Base-by-base conservation (phyloP, 2,888 invertebrate species). In the Pecten maximus region DNA sequence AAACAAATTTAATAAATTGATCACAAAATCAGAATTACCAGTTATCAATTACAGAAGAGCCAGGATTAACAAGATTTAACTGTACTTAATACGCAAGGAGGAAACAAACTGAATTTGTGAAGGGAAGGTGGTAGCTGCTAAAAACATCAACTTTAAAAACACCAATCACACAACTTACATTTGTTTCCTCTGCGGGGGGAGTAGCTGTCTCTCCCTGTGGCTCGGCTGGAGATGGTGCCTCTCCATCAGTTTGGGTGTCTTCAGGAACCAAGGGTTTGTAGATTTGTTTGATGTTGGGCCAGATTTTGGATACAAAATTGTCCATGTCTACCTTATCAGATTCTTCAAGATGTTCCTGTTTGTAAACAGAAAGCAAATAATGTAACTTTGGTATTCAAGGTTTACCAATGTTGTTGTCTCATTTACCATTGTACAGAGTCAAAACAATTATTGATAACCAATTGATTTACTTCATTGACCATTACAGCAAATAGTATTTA, bases 281-380 rank as follows among this genome's bases (percentile, higher is more conserved):
- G 40, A 96, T 95, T 74, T 96, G 95, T 91, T 96, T 96, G 50
- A 97, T 96, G 91, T 96, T 96, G 2, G 96, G 95, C 96, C 96
- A 97, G 40, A 97, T 94, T 91, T 95, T 96, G 44, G 94, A 93
- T 4, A 91, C 89, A 93, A 97, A 97, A 23, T 93, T 93, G 4
- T 94, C 94, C 50, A 94, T 90, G 89, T 95, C 95, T 3, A 95
- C 95, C 3, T 92, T 91, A 8, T 96, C 96, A 28, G 92, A 92
- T 28, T 96, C 96, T 90, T 96, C 96, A 90, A 96, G 92, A 93
- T 96, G 96, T 93, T 96, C 96, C 96, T 96, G 92, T 6, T 90
- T 91, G 74, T 54, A 15, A 88, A 88, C 89, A 91, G n/a, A 19
- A 54, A 23, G n/a, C 19, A 50, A 50, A 54, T 6, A 19, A 54